phyloP scores from a whole-genome alignment of 2,888 invertebrate species.

The Tipula vernalis region DNA sequence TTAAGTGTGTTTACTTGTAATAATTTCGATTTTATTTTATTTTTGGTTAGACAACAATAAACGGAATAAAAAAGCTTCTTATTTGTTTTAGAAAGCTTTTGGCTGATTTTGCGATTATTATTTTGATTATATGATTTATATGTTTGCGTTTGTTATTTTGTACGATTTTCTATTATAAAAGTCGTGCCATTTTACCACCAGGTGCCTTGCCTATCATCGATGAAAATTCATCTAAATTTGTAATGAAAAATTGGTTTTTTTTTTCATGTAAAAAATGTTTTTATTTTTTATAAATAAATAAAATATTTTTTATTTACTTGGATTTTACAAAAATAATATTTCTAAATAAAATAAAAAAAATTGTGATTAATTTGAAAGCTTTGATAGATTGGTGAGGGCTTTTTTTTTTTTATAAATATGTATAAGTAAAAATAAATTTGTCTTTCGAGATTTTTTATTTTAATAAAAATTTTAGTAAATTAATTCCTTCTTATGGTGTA shows the following conservation, averaged over 20 bases:
- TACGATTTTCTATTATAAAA: conserved; percentile 25
- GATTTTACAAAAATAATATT: not conserved
- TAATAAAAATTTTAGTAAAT: too few species aligned
- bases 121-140: not conserved
- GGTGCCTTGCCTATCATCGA: conserved; percentile 37
- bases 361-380: not conserved
- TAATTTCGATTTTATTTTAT: not conserved
- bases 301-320: too few species aligned
- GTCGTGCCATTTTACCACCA: conserved; percentile 36
- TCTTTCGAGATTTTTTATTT: not conserved
- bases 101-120: not conserved
- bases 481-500: too few species aligned
- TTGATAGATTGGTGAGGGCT: not conserved
- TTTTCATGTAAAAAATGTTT: not conserved
- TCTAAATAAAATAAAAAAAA: not conserved
- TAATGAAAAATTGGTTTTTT: not conserved
- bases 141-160: not conserved
- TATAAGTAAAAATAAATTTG: not conserved
- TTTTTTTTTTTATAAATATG: not conserved
- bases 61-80: not conserved
- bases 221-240: conserved; percentile 34
- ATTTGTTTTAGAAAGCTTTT: not conserved
- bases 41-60: not conserved
- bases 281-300: not conserved
- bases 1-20: conserved; percentile 4